phyloP scores from a whole-genome alignment of 2,888 invertebrate species.

The Peribatodes rhomboidaria region DNA sequence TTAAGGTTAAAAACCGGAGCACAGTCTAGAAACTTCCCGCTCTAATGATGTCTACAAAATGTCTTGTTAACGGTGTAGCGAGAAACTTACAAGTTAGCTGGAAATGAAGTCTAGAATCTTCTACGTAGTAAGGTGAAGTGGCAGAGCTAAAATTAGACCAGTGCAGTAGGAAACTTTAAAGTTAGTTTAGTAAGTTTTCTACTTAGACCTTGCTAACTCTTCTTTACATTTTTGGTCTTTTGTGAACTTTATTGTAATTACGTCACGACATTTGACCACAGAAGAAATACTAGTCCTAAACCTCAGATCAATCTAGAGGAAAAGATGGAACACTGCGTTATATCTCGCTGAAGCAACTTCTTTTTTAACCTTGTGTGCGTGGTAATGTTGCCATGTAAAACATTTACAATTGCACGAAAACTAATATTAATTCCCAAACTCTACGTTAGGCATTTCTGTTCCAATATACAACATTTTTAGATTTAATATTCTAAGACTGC shows the following conservation, averaged over 20 bases:
- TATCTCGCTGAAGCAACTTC: too few relatives aligned
- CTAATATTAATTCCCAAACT: too few relatives aligned
- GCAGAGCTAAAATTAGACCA: background rate
- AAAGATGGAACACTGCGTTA: too few relatives aligned
- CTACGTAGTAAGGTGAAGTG: background rate
- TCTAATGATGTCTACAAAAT: constrained; percentile 16
- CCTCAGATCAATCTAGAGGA: too few relatives aligned
- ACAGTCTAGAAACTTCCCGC: constrained; percentile 4
- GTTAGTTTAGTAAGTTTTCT: background rate
- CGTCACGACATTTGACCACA: too few relatives aligned
- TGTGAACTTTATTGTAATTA: background rate
- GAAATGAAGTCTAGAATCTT: constrained; percentile 5
- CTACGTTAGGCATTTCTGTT: too few relatives aligned
- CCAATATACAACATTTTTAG: too few relatives aligned
- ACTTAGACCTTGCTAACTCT: background rate
- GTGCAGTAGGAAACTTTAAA: background rate
- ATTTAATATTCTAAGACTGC: too few relatives aligned
- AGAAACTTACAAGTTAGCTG: constrained; percentile 7
- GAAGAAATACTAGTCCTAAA: too few relatives aligned
- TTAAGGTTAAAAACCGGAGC: constrained; percentile 7
- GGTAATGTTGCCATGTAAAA: too few relatives aligned
- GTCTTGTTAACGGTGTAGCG: constrained; percentile 8
- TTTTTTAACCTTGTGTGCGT: too few relatives aligned
- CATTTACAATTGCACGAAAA: too few relatives aligned
- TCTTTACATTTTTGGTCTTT: background rate